These are phyloP conservation scores for Meriones psammophilus DNA, from an alignment of 2,797 vertebrate species.

Conservation along the genomic window DNA sequence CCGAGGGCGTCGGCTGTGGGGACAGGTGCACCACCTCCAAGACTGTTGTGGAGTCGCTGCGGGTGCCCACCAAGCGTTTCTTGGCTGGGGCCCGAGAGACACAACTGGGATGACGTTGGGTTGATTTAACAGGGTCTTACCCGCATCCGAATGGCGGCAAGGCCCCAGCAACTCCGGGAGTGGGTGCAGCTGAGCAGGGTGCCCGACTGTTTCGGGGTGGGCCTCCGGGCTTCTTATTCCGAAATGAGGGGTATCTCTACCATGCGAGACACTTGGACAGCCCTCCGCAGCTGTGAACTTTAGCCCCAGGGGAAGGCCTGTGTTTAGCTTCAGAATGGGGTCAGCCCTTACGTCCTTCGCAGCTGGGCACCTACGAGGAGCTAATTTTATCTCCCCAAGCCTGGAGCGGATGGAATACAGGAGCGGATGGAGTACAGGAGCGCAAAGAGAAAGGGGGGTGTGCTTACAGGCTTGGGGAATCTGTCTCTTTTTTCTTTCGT, in stretches of 20 bases:
- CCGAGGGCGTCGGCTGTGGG: not conserved
- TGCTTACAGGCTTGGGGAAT: not conserved
- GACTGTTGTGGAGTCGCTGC: not conserved
- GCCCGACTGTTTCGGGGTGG: not conserved
- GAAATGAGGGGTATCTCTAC: not conserved
- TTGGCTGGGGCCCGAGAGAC: slow-evolving; percentile 21
- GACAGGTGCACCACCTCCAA: slow-evolving; percentile 44
- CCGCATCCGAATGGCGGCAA: not conserved
- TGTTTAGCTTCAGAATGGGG: not conserved
- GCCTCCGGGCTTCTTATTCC: not conserved
- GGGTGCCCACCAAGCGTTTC: slow-evolving; percentile 52
- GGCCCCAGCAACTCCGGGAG: not conserved
- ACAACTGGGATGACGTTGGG: not conserved
- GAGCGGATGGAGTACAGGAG: not conserved
- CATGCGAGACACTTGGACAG: not conserved
- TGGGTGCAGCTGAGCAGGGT: not conserved
- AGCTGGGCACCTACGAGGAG: no score
- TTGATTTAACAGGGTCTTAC: not conserved
- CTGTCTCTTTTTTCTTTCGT: not conserved
- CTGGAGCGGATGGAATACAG: no score
- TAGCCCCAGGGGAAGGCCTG: not conserved
- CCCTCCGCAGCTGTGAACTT: not conserved
- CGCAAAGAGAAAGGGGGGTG: not conserved
- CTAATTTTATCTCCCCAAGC: not conserved
- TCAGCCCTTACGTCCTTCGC: not conserved